Evolutionary conservation across 1,140 invertebrate species (phyloP).

Genomic region (Bradysia coprophila): DNA sequence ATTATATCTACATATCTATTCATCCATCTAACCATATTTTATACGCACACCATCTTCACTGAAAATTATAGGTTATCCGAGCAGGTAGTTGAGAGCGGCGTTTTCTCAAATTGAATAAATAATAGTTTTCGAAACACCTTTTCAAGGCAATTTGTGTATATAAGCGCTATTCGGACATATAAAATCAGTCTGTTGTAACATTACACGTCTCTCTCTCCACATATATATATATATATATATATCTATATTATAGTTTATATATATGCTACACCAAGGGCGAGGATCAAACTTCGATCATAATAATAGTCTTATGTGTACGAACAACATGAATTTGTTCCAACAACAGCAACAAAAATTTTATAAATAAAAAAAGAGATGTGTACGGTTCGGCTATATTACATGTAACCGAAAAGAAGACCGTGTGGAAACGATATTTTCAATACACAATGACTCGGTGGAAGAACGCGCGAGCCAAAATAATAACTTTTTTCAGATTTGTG

Average conservation of each 20-base stretch:
- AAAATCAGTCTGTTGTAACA: background rate
- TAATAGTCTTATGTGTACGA: too few species aligned
- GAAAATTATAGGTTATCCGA: background rate
- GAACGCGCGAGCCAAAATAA: background rate
- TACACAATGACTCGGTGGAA: background rate
- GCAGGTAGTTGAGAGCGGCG: slow-evolving; percentile 1
- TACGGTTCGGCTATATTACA: too few species aligned
- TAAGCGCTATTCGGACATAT: background rate
- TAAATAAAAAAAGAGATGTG: background rate
- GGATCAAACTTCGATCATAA: too few species aligned
- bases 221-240: too few species aligned
- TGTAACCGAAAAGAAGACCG: too few species aligned
- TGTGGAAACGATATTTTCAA: background rate
- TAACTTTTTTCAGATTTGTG: background rate
- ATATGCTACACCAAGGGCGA: too few species aligned
- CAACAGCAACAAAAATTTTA: background rate
- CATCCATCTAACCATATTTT: background rate
- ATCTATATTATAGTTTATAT: too few species aligned
- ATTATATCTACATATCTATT: background rate
- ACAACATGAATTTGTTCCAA: too few species aligned
- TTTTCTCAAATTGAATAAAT: slow-evolving; percentile 3
- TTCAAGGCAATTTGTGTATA: slow-evolving; percentile 3
- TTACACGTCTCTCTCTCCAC: too few species aligned
- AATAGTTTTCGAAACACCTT: slow-evolving; percentile 4
- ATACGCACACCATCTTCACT: background rate